Percentiles rank a stretch among this genome's conserved stretches.
These are phyloP conservation scores for Datnioides undecimradiatus DNA, from an alignment of 2,113 vertebrate genomes.

Conservation along the genomic window DNA sequence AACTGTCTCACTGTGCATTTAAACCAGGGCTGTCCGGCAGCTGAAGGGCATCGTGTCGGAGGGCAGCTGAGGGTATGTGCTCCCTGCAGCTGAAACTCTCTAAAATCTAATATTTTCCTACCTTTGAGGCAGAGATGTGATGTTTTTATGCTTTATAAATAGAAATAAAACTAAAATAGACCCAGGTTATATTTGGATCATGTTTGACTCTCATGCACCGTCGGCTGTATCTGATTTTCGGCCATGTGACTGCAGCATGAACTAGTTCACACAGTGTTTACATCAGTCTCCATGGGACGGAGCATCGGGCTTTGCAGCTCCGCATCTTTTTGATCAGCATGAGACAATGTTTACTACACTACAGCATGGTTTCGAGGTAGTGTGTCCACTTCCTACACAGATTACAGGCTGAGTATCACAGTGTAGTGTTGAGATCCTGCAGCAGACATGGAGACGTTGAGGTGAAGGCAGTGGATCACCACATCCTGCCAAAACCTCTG, in stretches of 20 bases:
- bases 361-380: too few relatives aligned
- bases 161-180: not conserved
- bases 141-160: not conserved
- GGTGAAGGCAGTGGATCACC: not conserved
- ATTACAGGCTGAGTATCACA: too few relatives aligned
- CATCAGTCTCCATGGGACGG: not conserved
- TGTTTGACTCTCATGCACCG: not conserved
- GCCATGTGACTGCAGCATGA: not conserved
- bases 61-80: conserved; percentile 1
- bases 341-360: too few relatives aligned
- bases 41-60: not conserved
- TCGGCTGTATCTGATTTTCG: not conserved
- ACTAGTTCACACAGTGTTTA: conserved; percentile 31
- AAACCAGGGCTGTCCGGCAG: not conserved
- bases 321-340: not conserved
- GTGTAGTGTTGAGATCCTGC: too few relatives aligned
- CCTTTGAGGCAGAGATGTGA: not conserved
- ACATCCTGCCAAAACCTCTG: not conserved
- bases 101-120: not conserved
- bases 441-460: too few relatives aligned
- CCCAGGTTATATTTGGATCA: not conserved
- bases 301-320: not conserved
- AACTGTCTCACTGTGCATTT: not conserved
- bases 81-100: not conserved
- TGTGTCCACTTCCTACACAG: not conserved